Conservation (phyloP, 1,140 invertebrate species). For the Maconellicoccus hirsutus region DNA sequence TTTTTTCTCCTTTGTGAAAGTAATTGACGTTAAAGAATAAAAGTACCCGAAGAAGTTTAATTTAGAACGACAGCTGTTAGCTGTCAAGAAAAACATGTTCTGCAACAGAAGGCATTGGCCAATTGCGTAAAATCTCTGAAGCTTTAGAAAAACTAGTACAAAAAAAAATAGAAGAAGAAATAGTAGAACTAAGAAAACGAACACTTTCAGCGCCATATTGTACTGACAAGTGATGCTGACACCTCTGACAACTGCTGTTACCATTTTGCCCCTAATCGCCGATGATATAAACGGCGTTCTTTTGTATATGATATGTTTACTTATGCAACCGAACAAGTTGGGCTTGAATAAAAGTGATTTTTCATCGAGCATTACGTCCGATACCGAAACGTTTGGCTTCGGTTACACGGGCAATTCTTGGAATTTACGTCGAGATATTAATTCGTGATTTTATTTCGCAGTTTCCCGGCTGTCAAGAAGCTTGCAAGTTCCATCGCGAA, state of each 20-base stretch:
- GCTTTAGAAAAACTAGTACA: neutral
- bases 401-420: no score
- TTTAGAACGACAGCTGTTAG: slow-evolving; percentile 21
- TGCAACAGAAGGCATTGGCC: slow-evolving; percentile 17
- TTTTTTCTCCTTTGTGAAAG: neutral
- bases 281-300: slow-evolving; percentile 1
- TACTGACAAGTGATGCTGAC: slow-evolving; percentile 18
- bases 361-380: no score
- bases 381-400: no score
- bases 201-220: slow-evolving; percentile 17
- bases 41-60: slow-evolving; percentile 16
- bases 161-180: neutral
- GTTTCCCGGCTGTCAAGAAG: slow-evolving; percentile 54
- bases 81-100: slow-evolving; percentile 19
- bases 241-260: slow-evolving; percentile 21
- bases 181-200: neutral
- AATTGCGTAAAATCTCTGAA: slow-evolving; percentile 16
- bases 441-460: slow-evolving; percentile 35
- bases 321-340: neutral
- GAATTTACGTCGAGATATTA: neutral
- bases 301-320: slow-evolving; percentile 9
- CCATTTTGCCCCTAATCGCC: slow-evolving; percentile 12
- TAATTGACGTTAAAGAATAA: neutral
- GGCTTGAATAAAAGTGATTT: neutral
- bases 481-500: slow-evolving; percentile 52